These are phyloP conservation scores for Littorina saxatilis DNA, from an alignment of 1,140 invertebrate species.

Conservation along the genomic window DNA sequence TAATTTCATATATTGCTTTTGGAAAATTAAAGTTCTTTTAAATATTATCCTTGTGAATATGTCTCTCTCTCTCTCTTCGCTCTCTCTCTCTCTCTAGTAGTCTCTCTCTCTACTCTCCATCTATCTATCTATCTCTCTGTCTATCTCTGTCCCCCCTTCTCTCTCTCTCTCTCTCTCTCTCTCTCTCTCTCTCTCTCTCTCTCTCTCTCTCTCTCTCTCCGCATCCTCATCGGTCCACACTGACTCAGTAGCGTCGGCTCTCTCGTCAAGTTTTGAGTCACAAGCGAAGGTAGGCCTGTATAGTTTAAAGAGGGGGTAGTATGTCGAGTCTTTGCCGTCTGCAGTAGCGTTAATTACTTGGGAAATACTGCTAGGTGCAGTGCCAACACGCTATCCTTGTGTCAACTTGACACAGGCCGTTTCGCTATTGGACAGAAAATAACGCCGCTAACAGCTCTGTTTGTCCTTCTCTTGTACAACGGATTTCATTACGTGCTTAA, in stretches of 20 bases:
- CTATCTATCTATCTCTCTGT: neutral
- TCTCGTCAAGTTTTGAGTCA: neutral
- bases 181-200: conserved; percentile 13
- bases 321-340: neutral
- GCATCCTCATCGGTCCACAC: neutral
- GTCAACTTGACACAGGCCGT: conserved; percentile 27
- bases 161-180: conserved; percentile 6
- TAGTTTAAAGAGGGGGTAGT: neutral
- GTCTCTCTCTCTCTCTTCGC: neutral
- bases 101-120: neutral
- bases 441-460: neutral
- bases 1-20: neutral
- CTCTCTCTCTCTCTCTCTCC: conserved; percentile 26
- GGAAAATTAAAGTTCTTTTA: neutral
- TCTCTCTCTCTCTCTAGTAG: neutral
- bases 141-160: neutral
- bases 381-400: neutral
- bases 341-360: conserved; percentile 10
- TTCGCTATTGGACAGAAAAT: conserved; percentile 19
- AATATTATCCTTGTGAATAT: neutral
- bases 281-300: neutral
- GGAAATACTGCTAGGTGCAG: conserved; percentile 24
- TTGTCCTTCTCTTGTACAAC: neutral
- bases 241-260: neutral
- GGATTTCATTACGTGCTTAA: neutral